These are phyloP conservation scores for Phenacoccus solenopsis DNA, from an alignment of 1,140 invertebrate species.

Conservation along the genomic window DNA sequence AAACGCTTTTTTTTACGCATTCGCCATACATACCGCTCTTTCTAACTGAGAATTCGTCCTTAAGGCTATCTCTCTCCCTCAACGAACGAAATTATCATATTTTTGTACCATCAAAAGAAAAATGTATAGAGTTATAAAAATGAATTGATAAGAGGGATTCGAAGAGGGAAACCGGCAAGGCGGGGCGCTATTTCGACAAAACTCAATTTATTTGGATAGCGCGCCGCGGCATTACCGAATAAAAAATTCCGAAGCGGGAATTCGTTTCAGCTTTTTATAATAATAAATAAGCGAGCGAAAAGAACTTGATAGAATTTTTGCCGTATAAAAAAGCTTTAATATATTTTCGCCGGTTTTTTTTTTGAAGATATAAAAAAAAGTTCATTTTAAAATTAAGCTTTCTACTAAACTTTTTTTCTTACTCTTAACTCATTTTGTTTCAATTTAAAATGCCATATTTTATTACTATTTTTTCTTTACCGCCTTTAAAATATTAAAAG, in stretches of 20 bases:
- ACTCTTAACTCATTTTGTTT: slow-evolving; percentile 16
- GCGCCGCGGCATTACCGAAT: slow-evolving; percentile 20
- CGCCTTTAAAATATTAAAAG: slow-evolving; percentile 15
- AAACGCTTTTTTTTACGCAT: neutral
- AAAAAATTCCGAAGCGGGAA: slow-evolving; percentile 19
- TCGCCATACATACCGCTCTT: neutral
- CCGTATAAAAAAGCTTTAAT: slow-evolving; percentile 17
- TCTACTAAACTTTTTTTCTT: slow-evolving; percentile 9
- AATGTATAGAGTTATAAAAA: slow-evolving; percentile 14
- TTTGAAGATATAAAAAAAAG: slow-evolving; percentile 8
- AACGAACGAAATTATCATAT: slow-evolving; percentile 19
- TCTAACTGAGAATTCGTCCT: slow-evolving; percentile 6
- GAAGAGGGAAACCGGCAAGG: slow-evolving; percentile 6
- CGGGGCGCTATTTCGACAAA: slow-evolving; percentile 23
- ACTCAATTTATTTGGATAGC: slow-evolving; percentile 28
- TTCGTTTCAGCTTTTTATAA: slow-evolving; percentile 26
- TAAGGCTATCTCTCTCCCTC: slow-evolving; percentile 15
- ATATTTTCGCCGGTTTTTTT: slow-evolving; percentile 7
- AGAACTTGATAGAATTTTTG: slow-evolving; percentile 16
- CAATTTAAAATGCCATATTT: slow-evolving; percentile 16
- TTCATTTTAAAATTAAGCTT: slow-evolving; percentile 17
- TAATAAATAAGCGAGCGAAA: slow-evolving; percentile 26
- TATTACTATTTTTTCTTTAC: slow-evolving; percentile 12
- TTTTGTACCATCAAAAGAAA: slow-evolving; percentile 20
- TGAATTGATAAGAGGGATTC: slow-evolving; percentile 19